Conservation (phyloP, 2,113 vertebrate species). For the Proteles cristata region DNA sequence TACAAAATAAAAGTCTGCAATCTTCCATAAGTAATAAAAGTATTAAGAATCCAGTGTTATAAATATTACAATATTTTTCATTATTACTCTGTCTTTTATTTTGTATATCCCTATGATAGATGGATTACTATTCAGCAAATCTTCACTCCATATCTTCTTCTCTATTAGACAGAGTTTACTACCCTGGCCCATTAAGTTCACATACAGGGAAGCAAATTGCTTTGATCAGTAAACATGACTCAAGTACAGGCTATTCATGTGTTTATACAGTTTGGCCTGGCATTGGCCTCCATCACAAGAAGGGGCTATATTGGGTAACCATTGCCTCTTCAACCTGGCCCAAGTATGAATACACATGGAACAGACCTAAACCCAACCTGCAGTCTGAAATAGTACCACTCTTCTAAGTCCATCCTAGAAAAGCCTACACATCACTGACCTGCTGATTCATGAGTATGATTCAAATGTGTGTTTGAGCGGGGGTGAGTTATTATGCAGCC, state of each 20-base stretch:
- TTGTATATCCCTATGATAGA: not conserved
- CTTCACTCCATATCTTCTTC: not conserved
- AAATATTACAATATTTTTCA: not conserved
- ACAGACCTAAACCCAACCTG: not conserved
- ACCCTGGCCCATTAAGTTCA: not conserved
- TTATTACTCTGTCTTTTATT: not conserved
- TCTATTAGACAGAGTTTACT: not conserved
- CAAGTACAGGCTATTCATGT: not conserved
- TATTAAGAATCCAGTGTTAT: not conserved
- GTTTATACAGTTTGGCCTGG: not conserved
- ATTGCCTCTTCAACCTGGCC: not conserved
- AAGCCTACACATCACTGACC: not conserved
- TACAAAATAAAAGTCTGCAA: not conserved
- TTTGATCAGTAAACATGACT: not conserved
- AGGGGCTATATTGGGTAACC: not conserved
- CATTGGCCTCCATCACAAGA: accelerated
- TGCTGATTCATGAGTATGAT: not conserved
- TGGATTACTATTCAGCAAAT: not conserved
- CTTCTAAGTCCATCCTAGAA: not conserved
- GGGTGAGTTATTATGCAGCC: not conserved
- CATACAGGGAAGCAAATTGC: not conserved
- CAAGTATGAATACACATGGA: not conserved
- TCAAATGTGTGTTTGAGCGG: not conserved
- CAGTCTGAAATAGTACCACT: not conserved
- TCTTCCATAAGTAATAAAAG: not conserved